phyloP scores from a whole-genome alignment of 2,888 invertebrate species.

The Campaea margaritaria region DNA sequence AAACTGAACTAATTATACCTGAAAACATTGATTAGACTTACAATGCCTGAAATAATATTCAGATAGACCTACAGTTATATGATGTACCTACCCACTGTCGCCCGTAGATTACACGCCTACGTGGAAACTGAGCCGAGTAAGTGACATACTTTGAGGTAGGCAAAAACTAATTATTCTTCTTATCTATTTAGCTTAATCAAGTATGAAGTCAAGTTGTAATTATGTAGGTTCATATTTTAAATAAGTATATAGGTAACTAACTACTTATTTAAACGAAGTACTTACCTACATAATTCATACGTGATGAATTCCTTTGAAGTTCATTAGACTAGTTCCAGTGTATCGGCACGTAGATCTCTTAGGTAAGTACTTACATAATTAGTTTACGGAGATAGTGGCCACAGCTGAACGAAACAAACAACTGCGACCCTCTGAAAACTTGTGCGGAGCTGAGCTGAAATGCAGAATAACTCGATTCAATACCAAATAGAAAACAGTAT shows the following conservation, averaged over 20 bases:
- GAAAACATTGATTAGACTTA: too few relatives aligned
- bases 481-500: too few relatives aligned
- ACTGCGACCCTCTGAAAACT: conserved; percentile 12
- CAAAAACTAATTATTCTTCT: background rate
- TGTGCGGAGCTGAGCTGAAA: background rate
- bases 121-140: background rate
- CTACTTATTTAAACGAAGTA: too few relatives aligned
- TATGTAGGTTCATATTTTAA: too few relatives aligned
- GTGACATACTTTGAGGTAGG: background rate
- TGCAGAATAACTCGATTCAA: too few relatives aligned
- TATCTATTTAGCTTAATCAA: background rate
- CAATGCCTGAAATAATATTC: too few relatives aligned
- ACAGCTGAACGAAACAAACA: conserved; percentile 19
- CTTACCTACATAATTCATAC: background rate
- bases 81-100: too few relatives aligned
- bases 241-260: too few relatives aligned
- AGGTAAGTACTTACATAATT: conserved; percentile 30
- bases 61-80: too few relatives aligned
- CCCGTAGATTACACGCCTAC: too few relatives aligned
- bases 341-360: conserved; percentile 28
- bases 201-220: background rate
- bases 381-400: conserved; percentile 17
- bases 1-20: too few relatives aligned
- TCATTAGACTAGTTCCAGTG: conserved; percentile 8
- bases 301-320: conserved; percentile 17